These are phyloP conservation scores for Otocyon megalotis DNA, from an alignment of 2,113 vertebrate genomes.

Conservation along the genomic window DNA sequence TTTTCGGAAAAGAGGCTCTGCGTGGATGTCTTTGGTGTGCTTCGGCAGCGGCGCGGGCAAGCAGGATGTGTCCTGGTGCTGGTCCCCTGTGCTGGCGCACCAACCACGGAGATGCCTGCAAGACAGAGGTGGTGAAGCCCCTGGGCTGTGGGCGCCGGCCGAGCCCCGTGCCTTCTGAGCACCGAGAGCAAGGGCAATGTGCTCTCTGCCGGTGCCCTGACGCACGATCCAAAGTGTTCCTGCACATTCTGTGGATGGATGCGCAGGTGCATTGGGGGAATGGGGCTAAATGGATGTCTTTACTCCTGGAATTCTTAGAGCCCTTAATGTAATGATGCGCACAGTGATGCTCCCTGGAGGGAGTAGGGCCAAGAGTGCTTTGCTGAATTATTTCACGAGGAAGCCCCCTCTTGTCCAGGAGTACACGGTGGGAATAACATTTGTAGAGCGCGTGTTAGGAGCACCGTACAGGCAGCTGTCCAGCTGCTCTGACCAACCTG, in stretches of 20 bases:
- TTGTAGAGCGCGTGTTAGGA: not conserved
- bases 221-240: not conserved
- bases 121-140: not conserved
- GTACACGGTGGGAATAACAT: not conserved
- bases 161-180: fast-evolving
- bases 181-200: fast-evolving
- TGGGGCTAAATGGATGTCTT: no score
- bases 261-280: not conserved
- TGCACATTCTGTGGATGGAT: fast-evolving
- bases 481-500: not conserved
- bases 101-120: slow-evolving; percentile 85
- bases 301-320: not conserved
- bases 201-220: no score
- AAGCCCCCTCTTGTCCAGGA: not conserved
- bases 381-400: fast-evolving
- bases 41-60: slow-evolving; percentile 68
- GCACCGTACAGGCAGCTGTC: not conserved
- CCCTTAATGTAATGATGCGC: fast-evolving
- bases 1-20: slow-evolving; percentile 92
- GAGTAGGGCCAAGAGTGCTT: not conserved
- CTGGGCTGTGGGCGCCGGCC: fast-evolving
- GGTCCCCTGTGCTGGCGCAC: slow-evolving; percentile 84
- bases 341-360: fast-evolving
- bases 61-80: slow-evolving; percentile 87
- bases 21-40: slow-evolving; percentile 85